Conservation (phyloP, 2,797 vertebrate species). For the Sebastolobus altivelis region DNA sequence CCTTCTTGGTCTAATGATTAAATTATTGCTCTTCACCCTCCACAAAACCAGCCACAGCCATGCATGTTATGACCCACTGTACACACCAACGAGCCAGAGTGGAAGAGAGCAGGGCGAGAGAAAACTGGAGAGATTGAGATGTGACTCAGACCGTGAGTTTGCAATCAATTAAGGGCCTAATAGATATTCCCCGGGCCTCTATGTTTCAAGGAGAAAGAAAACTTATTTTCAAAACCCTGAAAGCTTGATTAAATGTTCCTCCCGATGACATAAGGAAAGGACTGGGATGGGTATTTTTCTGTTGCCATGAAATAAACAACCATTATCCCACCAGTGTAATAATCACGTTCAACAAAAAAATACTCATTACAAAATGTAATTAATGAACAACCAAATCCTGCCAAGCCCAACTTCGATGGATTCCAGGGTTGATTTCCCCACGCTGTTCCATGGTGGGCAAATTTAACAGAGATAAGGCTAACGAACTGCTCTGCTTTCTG, state of each 20-base stretch:
- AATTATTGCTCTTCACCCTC: slow-evolving; percentile 69
- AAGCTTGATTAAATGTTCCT: slow-evolving; percentile 68
- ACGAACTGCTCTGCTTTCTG: slow-evolving; percentile 65
- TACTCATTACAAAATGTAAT: slow-evolving; percentile 81
- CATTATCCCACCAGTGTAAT: slow-evolving; percentile 76
- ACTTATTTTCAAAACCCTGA: slow-evolving; percentile 60
- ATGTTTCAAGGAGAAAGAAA: slow-evolving; percentile 69
- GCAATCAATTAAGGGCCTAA: slow-evolving; percentile 76
- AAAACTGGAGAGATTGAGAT: slow-evolving; percentile 64
- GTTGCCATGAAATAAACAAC: slow-evolving; percentile 75
- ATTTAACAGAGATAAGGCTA: slow-evolving; percentile 76
- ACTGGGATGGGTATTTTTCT: slow-evolving; percentile 52
- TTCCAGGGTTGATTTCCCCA: slow-evolving; percentile 73
- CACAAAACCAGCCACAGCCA: slow-evolving; percentile 30
- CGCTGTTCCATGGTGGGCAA: slow-evolving; percentile 70
- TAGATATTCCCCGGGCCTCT: slow-evolving; percentile 65
- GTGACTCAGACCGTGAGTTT: slow-evolving; percentile 67
- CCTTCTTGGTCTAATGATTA: slow-evolving; percentile 43
- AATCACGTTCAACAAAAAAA: slow-evolving; percentile 80
- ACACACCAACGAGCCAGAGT: slow-evolving; percentile 25
- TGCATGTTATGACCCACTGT: slow-evolving; percentile 47
- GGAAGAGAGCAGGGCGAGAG: slow-evolving; percentile 26
- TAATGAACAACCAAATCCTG: slow-evolving; percentile 81
- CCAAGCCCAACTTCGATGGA: slow-evolving; percentile 70
- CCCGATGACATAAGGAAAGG: slow-evolving; percentile 59